Percentiles rank a stretch among this genome's conserved stretches.
These are phyloP conservation scores for Tiliacea citrago DNA, from an alignment of 2,888 invertebrate genomes.

Conservation along the genomic window DNA sequence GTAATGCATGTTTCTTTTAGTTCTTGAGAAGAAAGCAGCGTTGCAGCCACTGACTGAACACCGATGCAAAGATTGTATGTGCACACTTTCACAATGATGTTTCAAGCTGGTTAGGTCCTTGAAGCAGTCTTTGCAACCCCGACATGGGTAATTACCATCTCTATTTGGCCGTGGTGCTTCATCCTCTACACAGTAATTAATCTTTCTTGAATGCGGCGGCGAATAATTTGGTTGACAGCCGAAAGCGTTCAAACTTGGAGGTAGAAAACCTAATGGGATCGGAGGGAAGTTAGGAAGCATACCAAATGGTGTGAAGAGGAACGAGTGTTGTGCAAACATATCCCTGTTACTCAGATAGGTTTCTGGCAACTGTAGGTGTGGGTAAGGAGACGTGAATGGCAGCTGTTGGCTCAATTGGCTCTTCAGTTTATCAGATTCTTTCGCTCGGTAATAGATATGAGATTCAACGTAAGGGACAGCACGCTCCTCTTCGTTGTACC, in stretches of 20 bases:
- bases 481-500: constrained; percentile 94
- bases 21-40: constrained; percentile 94
- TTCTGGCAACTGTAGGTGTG: constrained; percentile 83
- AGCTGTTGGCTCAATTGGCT: constrained; percentile 76
- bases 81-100: constrained; percentile 93
- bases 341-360: constrained; percentile 84
- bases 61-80: constrained; percentile 93
- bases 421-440: constrained; percentile 83
- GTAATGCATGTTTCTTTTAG: constrained; percentile 94
- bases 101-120: constrained; percentile 92
- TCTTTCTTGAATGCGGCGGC: constrained; percentile 80
- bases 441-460: constrained; percentile 83
- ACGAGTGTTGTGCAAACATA: constrained; percentile 86
- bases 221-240: constrained; percentile 83
- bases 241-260: constrained; percentile 86
- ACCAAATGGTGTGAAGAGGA: constrained; percentile 87
- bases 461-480: constrained; percentile 91
- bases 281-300: constrained; percentile 88
- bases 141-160: constrained; percentile 93
- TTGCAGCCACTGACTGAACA: constrained; percentile 95
- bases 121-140: constrained; percentile 92
- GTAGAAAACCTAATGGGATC: constrained; percentile 84
- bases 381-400: constrained; percentile 81
- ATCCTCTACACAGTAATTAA: constrained; percentile 92
- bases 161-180: constrained; percentile 92